phyloP scores from a whole-genome alignment of 2,113 vertebrate species.

The Syngnathus typhle region DNA sequence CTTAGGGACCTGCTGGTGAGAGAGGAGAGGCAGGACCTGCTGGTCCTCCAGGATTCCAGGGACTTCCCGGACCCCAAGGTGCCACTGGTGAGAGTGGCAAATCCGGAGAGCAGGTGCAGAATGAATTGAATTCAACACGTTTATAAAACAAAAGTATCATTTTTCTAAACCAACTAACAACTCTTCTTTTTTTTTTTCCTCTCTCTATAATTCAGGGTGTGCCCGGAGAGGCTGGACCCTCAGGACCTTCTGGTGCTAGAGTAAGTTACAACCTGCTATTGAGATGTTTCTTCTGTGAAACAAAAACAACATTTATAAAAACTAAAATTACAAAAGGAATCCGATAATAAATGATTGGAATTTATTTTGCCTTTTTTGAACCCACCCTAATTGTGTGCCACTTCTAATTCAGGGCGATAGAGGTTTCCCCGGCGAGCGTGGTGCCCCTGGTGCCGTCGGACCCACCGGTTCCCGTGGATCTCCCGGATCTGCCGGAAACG shows the following conservation, averaged over 20 bases:
- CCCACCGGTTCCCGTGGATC: constrained; percentile 84
- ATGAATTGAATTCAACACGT: background rate
- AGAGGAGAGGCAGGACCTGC: constrained; percentile 88
- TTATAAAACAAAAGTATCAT: too few species aligned
- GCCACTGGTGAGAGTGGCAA: constrained; percentile 84
- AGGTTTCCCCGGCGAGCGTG: constrained; percentile 95
- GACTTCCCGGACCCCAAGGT: constrained; percentile 91
- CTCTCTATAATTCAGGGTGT: constrained; percentile 64
- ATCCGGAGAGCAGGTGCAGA: constrained; percentile 87
- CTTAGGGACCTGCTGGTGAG: constrained; percentile 89
- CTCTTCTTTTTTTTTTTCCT: background rate
- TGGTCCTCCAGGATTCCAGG: constrained; percentile 91
- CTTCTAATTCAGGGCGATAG: constrained; percentile 79
- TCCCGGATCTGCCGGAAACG: constrained; percentile 87
- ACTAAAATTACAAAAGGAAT: too few species aligned
- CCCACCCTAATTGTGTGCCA: background rate
- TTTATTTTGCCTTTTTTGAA: background rate
- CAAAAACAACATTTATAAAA: too few species aligned
- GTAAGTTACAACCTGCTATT: constrained; percentile 68
- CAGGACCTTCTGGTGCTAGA: constrained; percentile 81
- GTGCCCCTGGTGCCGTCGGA: constrained; percentile 79
- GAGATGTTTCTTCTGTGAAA: background rate
- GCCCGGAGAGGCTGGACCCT: constrained; percentile 82
- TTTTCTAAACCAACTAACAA: too few species aligned
- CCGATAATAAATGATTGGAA: too few species aligned